Base-by-base conservation (phyloP, 2,888 invertebrate species). In the Pollenia labialis region DNA sequence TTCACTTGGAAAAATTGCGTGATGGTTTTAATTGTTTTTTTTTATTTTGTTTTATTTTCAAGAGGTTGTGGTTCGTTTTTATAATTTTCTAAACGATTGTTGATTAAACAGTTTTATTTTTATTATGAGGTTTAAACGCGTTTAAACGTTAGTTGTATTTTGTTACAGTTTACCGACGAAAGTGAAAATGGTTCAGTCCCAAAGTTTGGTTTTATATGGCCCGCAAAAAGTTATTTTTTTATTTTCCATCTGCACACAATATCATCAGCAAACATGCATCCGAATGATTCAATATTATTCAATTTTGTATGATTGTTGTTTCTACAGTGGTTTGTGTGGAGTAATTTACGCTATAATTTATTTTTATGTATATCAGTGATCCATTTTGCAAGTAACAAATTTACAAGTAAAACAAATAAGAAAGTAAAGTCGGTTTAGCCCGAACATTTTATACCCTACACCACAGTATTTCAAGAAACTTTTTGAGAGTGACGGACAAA, bases 131-230 rank as follows among this genome's bases (percentile, higher is more conserved):
- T 11, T 50, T 46, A 71, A 74, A 85, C 84, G 87, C 87, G 85
- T n/a, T n/a, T n/a, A n/a, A n/a, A n/a, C n/a, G n/a, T 84, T 82
- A 62, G 75, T 68, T 88, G 89, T 90, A 87, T 89, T 89, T 89
- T 88, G 87, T 87, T 77, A 84, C 87, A 87, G 48, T 87, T 87
- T 74, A 52, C 64, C 88, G 90, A 89, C 89, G 91, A 92, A 92
- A 91, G 91, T 91, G 92, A 91, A 91, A 91, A 90, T 89, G 89
- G 88, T 89, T 88, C 81, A 77, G 88, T 87, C 82, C 75, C 85
- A 81, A 83, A 81, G 85, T 88, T 89, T 87, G 89, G 87, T 91
- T 91, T 91, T 91, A 91, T 91, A 91, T 89, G 50, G 71, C 75
- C 32, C 44, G 32, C 79, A 44, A 74, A 62, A 58, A 50, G 23